A percentile compares a stretch with the other conserved stretches of the same genome.
Evolutionary conservation across 2,797 vertebrate genomes (phyloP).

Genomic region (Catostomus latipinnis): DNA sequence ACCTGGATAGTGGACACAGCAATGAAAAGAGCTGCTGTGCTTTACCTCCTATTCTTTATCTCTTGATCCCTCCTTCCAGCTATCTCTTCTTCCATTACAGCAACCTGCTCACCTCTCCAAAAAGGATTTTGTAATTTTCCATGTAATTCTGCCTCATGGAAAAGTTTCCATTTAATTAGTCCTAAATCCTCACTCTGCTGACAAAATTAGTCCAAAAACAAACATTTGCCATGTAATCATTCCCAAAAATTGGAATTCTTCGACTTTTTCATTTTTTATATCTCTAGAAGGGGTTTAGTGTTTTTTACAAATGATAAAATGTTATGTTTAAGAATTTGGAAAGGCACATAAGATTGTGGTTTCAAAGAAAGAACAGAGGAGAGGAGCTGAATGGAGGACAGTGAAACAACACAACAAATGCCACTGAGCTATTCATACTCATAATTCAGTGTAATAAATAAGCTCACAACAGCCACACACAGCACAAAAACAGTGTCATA

Average conservation of each 20-base stretch:
- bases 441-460: neutral
- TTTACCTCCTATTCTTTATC: constrained; percentile 19
- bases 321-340: neutral
- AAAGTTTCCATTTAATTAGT: constrained; percentile 27
- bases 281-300: neutral
- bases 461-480: neutral
- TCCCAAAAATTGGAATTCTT: neutral
- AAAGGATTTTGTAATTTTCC: neutral
- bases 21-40: neutral
- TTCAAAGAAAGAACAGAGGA: neutral
- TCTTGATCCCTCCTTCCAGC: constrained; percentile 10
- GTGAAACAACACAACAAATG: neutral
- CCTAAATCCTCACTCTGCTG: constrained; percentile 2
- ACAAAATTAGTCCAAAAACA: constrained; percentile 1
- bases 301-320: neutral
- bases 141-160: neutral
- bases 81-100: neutral
- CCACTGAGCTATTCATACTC: neutral
- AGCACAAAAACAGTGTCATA: neutral
- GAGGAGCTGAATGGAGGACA: too few species aligned
- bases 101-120: neutral
- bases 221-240: neutral
- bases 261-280: neutral
- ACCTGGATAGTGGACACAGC: constrained; percentile 30
- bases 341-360: neutral